These are phyloP conservation scores for Hymenopus coronatus DNA, from an alignment of 2,888 invertebrate genomes.

Conservation along the genomic window DNA sequence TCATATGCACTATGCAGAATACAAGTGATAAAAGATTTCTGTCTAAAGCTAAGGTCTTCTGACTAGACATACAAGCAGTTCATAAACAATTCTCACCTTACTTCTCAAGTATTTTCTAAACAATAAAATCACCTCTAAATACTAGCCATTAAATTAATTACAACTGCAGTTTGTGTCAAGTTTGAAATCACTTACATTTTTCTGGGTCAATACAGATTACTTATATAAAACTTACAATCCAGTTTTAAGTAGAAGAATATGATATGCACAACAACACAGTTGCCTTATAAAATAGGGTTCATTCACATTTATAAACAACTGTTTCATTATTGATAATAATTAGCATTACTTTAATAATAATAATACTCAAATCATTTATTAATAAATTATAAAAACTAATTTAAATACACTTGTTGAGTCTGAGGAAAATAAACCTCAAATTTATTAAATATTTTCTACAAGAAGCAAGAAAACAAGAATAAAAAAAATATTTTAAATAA, in stretches of 20 bases:
- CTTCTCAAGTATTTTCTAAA: not conserved
- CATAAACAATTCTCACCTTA: not conserved
- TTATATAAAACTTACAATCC: not conserved
- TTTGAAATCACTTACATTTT: not conserved
- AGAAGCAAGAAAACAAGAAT: too few relatives aligned
- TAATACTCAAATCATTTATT: not conserved
- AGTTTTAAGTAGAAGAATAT: not conserved
- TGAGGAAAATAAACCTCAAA: not conserved
- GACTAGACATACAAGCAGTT: not conserved
- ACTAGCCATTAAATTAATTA: not conserved
- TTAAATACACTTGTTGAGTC: not conserved
- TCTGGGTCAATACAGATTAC: not conserved
- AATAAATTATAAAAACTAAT: conserved; percentile 7
- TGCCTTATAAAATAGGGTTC: conserved; percentile 18
- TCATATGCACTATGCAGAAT: not conserved
- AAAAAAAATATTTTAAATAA: too few relatives aligned
- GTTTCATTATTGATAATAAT: not conserved
- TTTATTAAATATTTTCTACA: not conserved
- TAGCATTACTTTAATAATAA: not conserved
- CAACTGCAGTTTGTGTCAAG: not conserved
- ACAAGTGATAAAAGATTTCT: not conserved
- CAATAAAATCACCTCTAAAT: not conserved
- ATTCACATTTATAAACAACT: conserved; percentile 4
- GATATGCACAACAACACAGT: conserved; percentile 14
- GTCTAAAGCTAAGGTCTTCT: not conserved